These are phyloP conservation scores for Xiphophorus birchmanni DNA, from an alignment of 2,797 vertebrate genomes.

Conservation along the genomic window DNA sequence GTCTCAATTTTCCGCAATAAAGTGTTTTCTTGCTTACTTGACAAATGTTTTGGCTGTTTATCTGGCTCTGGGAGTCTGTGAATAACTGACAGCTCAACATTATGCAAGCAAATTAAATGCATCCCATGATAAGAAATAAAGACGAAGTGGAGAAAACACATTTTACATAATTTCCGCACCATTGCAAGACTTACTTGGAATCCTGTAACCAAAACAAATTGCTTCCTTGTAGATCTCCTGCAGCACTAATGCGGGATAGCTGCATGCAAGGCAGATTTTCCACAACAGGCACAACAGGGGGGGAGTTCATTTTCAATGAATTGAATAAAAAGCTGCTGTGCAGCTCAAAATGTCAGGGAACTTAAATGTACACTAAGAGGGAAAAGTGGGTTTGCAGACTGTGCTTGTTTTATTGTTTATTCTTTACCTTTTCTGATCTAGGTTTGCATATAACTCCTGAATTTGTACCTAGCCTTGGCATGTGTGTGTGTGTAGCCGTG, in stretches of 20 bases:
- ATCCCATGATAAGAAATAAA: constrained; percentile 48
- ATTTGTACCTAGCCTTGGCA: constrained; percentile 1
- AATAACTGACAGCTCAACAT: constrained; percentile 40
- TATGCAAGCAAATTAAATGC: constrained; percentile 61
- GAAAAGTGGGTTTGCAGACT: constrained; percentile 46
- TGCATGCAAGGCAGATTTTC: constrained; percentile 52
- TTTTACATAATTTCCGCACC: constrained; percentile 51
- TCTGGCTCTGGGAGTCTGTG: constrained; percentile 45
- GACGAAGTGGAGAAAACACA: constrained; percentile 51
- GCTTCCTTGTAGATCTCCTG: constrained; percentile 65
- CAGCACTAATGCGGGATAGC: constrained; percentile 60
- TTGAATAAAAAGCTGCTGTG: constrained; percentile 71
- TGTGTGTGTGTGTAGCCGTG: not conserved
- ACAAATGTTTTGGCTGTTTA: constrained; percentile 38
- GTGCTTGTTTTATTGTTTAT: constrained; percentile 41
- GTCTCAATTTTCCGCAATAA: constrained; percentile 29
- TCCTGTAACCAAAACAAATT: constrained; percentile 71
- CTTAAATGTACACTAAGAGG: constrained; percentile 52
- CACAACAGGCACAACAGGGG: constrained; percentile 60
- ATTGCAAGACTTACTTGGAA: constrained; percentile 52
- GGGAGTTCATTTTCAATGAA: constrained; percentile 57
- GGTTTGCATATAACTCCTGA: not conserved
- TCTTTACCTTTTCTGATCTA: constrained; percentile 33
- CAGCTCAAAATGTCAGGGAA: constrained; percentile 67
- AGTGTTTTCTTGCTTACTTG: constrained; percentile 37